Percentiles rank a stretch among this genome's conserved stretches.
These are phyloP conservation scores for Himalopsyche tibetana DNA, from an alignment of 2,888 invertebrate species.

Conservation along the genomic window DNA sequence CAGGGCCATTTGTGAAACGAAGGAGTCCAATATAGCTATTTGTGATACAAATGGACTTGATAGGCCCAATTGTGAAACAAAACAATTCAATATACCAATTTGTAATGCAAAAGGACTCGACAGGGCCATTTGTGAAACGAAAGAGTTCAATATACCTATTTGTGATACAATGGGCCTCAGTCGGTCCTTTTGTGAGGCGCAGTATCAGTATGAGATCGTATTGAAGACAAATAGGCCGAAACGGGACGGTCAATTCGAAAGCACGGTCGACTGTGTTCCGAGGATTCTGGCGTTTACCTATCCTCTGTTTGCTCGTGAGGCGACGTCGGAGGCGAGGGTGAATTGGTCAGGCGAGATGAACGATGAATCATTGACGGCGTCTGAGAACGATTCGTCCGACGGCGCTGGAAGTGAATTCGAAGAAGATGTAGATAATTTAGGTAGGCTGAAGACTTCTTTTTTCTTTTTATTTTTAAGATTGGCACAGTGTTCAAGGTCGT, in stretches of 20 bases:
- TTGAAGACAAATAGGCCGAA: neutral
- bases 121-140: neutral
- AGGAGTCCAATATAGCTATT: no score
- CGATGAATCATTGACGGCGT: neutral
- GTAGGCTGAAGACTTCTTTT: neutral
- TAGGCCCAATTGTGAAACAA: no score
- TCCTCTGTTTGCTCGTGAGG: conserved; percentile 79
- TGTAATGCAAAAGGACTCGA: no score
- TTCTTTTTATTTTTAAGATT: no score
- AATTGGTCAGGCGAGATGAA: neutral
- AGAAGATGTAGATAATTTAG: neutral
- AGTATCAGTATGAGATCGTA: neutral
- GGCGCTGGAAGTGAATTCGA: neutral
- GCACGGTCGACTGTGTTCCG: conserved; percentile 70
- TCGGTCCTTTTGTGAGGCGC: neutral
- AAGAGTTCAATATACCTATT: neutral
- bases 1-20: neutral
- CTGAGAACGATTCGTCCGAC: neutral
- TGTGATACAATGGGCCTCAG: neutral
- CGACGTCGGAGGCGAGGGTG: neutral
- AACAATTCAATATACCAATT: no score
- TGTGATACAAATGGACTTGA: no score
- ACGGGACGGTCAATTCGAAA: neutral
- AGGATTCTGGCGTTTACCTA: conserved; percentile 89
- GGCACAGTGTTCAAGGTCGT: no score